phyloP scores from a whole-genome alignment of 2,113 vertebrate species.

The Morone chrysops region DNA sequence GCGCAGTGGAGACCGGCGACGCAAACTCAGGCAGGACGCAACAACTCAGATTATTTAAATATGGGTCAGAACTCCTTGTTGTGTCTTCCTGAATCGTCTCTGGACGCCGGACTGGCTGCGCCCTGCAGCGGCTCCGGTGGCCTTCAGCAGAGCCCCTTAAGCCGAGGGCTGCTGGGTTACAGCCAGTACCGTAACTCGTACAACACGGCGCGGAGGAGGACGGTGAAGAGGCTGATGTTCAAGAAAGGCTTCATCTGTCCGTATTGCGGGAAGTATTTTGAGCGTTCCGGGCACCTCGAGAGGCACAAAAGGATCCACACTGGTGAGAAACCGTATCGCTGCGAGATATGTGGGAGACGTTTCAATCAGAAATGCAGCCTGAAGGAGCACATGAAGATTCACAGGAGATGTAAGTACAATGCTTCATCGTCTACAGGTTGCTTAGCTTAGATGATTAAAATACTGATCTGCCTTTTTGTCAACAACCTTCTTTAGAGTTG shows the following conservation, averaged over 20 bases:
- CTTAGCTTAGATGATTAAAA: not conserved
- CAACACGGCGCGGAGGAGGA: conserved; percentile 51
- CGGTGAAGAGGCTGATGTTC: conserved; percentile 67
- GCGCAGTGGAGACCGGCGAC: not conserved
- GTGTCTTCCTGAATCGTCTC: conserved; percentile 26
- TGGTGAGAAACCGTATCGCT: conserved; percentile 77
- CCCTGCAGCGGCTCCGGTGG: conserved; percentile 25
- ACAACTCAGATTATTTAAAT: conserved; percentile 13
- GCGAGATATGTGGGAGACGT: conserved; percentile 70
- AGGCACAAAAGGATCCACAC: conserved; percentile 80
- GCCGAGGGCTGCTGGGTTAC: conserved; percentile 43
- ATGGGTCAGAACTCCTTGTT: conserved; percentile 35
- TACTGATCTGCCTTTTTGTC: not conserved
- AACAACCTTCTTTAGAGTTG: not conserved
- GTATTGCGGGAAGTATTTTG: conserved; percentile 77
- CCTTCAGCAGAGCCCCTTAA: conserved; percentile 46
- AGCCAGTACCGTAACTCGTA: conserved; percentile 43
- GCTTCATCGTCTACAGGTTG: not conserved
- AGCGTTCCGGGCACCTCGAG: conserved; percentile 72
- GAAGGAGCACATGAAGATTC: conserved; percentile 81
- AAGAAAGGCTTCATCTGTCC: conserved; percentile 73
- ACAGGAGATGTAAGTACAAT: conserved; percentile 64
- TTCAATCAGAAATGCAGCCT: conserved; percentile 82
- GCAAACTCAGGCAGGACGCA: not conserved
- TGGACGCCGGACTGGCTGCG: not conserved